phyloP scores from a whole-genome alignment of 2,797 vertebrate genomes.

The Propithecus perrieri region DNA sequence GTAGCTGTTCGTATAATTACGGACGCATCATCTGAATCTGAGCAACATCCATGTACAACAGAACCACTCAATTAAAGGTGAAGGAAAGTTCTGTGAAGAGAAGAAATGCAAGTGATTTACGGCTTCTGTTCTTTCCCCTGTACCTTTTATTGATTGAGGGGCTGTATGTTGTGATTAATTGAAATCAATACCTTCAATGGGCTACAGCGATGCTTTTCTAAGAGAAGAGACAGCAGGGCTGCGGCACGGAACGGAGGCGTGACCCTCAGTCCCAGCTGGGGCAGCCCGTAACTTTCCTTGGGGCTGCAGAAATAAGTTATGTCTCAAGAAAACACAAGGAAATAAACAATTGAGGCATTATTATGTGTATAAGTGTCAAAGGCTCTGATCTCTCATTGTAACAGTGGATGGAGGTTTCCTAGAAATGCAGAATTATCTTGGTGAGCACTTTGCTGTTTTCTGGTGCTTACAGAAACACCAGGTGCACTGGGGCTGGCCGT shows the following conservation, averaged over 20 bases:
- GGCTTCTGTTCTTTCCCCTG: slow-evolving; percentile 30
- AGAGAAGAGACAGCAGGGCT: slow-evolving; percentile 28
- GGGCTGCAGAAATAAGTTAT: neutral
- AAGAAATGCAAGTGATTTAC: slow-evolving; percentile 72
- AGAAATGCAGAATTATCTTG: neutral
- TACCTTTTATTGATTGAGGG: slow-evolving; percentile 64
- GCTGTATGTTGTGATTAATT: slow-evolving; percentile 75
- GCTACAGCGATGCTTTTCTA: slow-evolving; percentile 32
- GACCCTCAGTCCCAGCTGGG: neutral
- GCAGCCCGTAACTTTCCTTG: neutral
- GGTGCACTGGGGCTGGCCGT: neutral
- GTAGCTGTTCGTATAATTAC: neutral
- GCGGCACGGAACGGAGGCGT: neutral
- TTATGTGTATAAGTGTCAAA: neutral
- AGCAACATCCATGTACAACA: accelerated
- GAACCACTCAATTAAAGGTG: slow-evolving; percentile 49
- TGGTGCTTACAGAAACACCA: neutral
- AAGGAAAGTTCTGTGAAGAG: slow-evolving; percentile 52
- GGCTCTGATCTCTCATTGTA: too few relatives aligned
- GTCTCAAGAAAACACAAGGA: neutral
- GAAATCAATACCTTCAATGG: slow-evolving; percentile 76
- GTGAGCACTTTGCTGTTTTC: neutral
- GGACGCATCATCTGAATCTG: neutral
- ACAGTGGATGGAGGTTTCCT: neutral
- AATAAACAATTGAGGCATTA: neutral